phyloP scores from a whole-genome alignment of 2,888 invertebrate genomes.

The Euphydryas editha region DNA sequence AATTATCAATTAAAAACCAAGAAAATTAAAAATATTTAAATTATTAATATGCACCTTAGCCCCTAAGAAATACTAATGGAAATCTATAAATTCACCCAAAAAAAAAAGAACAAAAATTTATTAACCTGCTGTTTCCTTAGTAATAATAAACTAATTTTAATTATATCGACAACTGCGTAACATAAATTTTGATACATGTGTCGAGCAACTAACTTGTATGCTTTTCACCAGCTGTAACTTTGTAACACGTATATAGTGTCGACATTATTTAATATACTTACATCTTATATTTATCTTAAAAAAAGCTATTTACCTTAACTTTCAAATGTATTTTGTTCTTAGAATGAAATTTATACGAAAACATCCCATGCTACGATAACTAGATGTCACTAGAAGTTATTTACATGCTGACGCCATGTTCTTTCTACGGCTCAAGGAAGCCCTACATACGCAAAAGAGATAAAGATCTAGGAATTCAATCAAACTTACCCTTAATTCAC shows the following conservation, averaged over 20 bases:
- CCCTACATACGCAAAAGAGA: constrained; percentile 60
- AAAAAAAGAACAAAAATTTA: neutral
- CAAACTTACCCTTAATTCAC: constrained; percentile 79
- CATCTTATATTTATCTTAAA: neutral
- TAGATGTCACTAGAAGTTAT: constrained; percentile 71
- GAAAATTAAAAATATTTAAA: neutral
- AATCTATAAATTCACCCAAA: no score
- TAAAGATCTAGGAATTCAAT: constrained; percentile 51
- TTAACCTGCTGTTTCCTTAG: no score
- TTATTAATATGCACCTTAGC: no score
- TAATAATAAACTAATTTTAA: no score
- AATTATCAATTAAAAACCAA: neutral
- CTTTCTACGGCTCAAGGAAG: constrained; percentile 70
- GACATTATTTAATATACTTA: neutral
- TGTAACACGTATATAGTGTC: constrained; percentile 28
- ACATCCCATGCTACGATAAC: constrained; percentile 47
- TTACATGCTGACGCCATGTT: constrained; percentile 83
- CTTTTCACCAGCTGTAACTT: constrained; percentile 46
- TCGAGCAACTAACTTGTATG: constrained; percentile 30
- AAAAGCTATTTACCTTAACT: constrained; percentile 7
- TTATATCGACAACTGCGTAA: no score
- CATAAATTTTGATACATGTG: no score
- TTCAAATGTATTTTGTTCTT: constrained; percentile 37
- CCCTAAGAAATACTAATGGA: no score
- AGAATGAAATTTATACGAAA: constrained; percentile 31